Conservation (phyloP, 2,888 invertebrate genomes). For the Auanema freiburgensis region DNA sequence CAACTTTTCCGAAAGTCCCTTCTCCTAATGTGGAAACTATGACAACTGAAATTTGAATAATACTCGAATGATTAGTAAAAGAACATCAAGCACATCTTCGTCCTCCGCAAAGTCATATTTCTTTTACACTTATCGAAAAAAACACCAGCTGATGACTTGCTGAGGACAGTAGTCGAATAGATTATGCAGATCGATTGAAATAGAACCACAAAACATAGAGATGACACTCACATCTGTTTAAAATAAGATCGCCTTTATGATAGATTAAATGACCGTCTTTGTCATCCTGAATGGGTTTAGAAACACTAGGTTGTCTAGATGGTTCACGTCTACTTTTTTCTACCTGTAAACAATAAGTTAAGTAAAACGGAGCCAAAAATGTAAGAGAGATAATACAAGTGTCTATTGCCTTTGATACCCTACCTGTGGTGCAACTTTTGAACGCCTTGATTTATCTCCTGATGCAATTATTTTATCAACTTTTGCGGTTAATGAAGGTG, state of each 20-base stretch:
- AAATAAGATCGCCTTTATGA: slow-evolving; percentile 96
- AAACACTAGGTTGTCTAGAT: slow-evolving; percentile 4
- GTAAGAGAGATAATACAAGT: neutral
- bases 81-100: neutral
- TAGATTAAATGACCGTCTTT: slow-evolving; percentile 99
- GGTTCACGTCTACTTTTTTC: slow-evolving; percentile 11
- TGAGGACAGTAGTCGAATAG: neutral
- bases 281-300: slow-evolving; percentile 93
- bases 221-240: slow-evolving; percentile 81
- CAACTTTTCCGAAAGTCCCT: slow-evolving; percentile 99
- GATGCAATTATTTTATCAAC: slow-evolving; percentile 59
- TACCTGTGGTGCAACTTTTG: slow-evolving; percentile 7
- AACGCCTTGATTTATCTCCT: slow-evolving; percentile 30
- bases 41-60: slow-evolving; percentile 77
- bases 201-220: slow-evolving; percentile 4
- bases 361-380: neutral
- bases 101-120: neutral
- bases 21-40: slow-evolving; percentile 97
- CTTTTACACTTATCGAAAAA: slow-evolving; percentile 8
- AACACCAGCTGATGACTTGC: slow-evolving; percentile 11
- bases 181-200: slow-evolving; percentile 3
- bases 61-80: neutral
- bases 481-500: slow-evolving; percentile 58
- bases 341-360: neutral
- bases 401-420: neutral